Base-by-base conservation (phyloP, 2,888 invertebrate species). In the Diplazon laetatorius region DNA sequence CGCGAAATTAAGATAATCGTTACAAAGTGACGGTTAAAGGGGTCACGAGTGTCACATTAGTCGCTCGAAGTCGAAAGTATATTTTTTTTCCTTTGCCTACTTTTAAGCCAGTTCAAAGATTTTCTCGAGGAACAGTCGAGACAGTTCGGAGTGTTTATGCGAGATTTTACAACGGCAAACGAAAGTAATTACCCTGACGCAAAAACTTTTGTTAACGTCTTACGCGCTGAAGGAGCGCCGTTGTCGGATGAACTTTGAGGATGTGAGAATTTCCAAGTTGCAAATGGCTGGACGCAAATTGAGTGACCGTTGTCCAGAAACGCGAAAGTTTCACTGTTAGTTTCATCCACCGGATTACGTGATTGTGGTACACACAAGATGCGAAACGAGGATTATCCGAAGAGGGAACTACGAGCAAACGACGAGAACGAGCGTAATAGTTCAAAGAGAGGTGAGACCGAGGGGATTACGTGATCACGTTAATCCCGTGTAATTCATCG, bases 31-130 rank as follows among this genome's bases (percentile, higher is more conserved):
- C 35, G 72, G 37, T 62, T 22, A 72, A 62, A 44, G 68, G 35
- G 60, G 52, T 44, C 48, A 25, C 55, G 71, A 18, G 30, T 39
- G 52, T 30, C 50, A 20, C 3, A 42, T 69, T 71, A 55, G 76
- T 76, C 71, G 30, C 66, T 35, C 50, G 71, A 66, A 76, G 59
- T 71, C 60, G 66, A 76, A 76, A 76, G 75, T 76, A 48, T 63
- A 52, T 68, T 46, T 70, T 55, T 68, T 35, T 48, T 48, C 12
- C 18, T 37, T 50, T 50, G 50, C 9, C 10, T 20, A 22, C 42
- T 22, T 39, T 14, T 42, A 10, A n/a, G 16, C 30, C 2, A 2
- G 30, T 35, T 63, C 14, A 9, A 65, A 52, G n/a, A 35, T 48
- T 16, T 44, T 18, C 30, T 48, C 46, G 35, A 46, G 30, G 25